phyloP scores from a whole-genome alignment of 2,113 vertebrate species.

The Pardalotus punctatus region DNA sequence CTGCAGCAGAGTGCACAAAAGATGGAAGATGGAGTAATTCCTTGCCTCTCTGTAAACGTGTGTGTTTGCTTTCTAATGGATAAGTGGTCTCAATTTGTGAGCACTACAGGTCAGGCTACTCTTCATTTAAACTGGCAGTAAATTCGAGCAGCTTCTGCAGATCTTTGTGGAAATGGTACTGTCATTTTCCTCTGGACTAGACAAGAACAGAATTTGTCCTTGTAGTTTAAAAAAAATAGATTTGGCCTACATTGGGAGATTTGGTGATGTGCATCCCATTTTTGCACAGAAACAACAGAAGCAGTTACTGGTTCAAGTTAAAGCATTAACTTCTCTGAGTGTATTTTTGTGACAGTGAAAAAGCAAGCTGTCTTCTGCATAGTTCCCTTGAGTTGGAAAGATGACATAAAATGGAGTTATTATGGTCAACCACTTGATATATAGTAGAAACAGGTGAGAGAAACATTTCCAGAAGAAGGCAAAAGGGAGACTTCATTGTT shows the following conservation, averaged over 20 bases:
- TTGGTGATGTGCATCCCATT: not conserved
- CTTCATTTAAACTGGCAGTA: not conserved
- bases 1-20: slow-evolving; percentile 78
- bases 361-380: not conserved
- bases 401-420: not conserved
- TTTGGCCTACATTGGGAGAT: not conserved
- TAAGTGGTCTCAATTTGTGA: not conserved
- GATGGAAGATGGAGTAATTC: slow-evolving; percentile 84
- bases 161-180: not conserved
- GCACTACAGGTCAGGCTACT: not conserved
- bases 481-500: not conserved
- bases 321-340: not conserved
- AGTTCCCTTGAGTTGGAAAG: not conserved
- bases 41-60: slow-evolving; percentile 88
- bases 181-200: not conserved
- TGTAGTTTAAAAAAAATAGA: not conserved
- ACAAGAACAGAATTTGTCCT: not conserved
- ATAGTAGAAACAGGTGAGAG: not conserved
- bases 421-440: not conserved
- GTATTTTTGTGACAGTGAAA: not conserved
- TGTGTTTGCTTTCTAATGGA: slow-evolving; percentile 64
- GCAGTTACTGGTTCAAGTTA: not conserved
- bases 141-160: not conserved
- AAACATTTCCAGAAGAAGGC: not conserved
- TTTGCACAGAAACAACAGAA: not conserved